These are phyloP conservation scores for Herpetotheres cachinnans DNA, from an alignment of 2,113 vertebrate species.

Conservation along the genomic window DNA sequence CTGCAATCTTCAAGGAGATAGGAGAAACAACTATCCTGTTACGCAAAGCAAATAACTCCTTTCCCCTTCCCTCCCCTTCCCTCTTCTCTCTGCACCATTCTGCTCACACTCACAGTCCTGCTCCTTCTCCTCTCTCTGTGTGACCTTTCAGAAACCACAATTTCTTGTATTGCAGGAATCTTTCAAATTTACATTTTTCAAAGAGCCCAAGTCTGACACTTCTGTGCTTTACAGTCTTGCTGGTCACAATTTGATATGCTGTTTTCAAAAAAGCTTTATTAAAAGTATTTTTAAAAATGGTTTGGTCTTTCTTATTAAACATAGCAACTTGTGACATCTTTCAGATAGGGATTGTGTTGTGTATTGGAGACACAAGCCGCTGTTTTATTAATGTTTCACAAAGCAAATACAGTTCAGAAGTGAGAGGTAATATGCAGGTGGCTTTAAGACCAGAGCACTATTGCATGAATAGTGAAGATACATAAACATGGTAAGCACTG, in stretches of 20 bases:
- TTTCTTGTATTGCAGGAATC: background rate
- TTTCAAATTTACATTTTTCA: background rate
- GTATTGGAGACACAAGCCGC: background rate
- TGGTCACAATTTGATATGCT: background rate
- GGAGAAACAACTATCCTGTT: background rate
- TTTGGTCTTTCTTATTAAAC: background rate
- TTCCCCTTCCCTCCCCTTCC: background rate
- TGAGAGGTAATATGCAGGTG: background rate
- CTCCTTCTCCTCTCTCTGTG: background rate
- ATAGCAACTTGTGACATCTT: background rate
- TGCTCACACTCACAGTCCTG: background rate
- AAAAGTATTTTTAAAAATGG: background rate
- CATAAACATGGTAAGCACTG: background rate
- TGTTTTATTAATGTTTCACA: constrained; percentile 15
- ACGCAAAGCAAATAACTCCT: background rate
- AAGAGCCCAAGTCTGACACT: background rate
- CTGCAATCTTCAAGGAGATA: background rate
- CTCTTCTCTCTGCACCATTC: background rate
- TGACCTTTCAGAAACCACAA: background rate
- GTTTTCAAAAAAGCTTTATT: background rate
- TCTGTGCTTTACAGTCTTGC: background rate
- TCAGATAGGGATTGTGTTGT: background rate
- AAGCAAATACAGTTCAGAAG: constrained; percentile 5
- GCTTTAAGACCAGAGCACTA: background rate
- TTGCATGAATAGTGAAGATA: background rate